Evolutionary conservation across 2,888 invertebrate genomes (phyloP), one percentile per base, ranked within the genome.

Genomic region (Acrocyrtus sp.): DNA sequence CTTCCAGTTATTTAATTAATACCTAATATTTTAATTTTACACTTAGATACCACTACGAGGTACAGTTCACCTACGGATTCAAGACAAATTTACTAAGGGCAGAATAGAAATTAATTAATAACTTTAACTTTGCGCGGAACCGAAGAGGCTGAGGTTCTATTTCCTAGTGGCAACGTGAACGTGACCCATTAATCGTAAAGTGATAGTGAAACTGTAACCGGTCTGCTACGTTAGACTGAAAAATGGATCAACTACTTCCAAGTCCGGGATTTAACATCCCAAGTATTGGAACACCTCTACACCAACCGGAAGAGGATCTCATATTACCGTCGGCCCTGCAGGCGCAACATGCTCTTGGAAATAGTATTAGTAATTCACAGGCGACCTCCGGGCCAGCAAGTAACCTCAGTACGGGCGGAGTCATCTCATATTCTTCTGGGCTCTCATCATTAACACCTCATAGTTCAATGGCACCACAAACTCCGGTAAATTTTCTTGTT

Each of bases 231-330:
- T 50, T n/a, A n/a, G n/a, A n/a, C n/a, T n/a, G n/a, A n/a, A 77
- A 58, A 12, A 79, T 79, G 79, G 79, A 79, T 72, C 74, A 77
- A 45, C 76, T 79, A 93, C 86, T 95, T 75, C 92, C 92, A 27
- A 95, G 94, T 86, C 95, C 95, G 21, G 93, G 92, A 77, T 92
- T 91, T 82, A 93, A 92, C 81, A 94, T 95, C 84, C 94, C 94
- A 76, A 94, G 94, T 82, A 93, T 95, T 84, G 94, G 93, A 65
- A 95, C 95, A 5, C 95, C 95, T 1, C 84, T 94, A 17, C 94
- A 95, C 86, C 94, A 94, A 82, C 93, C 93, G 21, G 94, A 95
- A 83, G 94, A 95, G 83, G 95, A 95, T 84, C 91, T 93, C 84
- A 95, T 95, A 81, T 87, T 94, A 57, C 92, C 94, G 56, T 92